Conservation (phyloP, 2,113 vertebrate species). For the Sinocyclocheilus rhinocerous region DNA sequence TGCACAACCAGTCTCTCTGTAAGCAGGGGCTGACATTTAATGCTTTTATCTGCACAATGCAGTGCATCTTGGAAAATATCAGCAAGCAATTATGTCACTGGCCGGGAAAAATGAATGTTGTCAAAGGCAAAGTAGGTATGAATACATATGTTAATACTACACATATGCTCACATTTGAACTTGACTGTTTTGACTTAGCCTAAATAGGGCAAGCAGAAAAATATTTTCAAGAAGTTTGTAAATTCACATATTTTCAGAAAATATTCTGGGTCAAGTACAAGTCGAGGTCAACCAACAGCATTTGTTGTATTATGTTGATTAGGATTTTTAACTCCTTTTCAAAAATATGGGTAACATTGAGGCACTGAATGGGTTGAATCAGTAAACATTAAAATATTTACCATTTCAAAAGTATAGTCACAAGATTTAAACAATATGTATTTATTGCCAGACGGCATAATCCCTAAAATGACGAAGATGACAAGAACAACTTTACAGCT, state of each 20-base stretch:
- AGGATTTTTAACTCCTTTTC: neutral
- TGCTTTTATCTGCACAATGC: slow-evolving; percentile 51
- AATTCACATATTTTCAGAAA: neutral
- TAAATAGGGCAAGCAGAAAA: neutral
- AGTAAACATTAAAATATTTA: neutral
- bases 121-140: slow-evolving; percentile 16
- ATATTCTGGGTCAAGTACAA: neutral
- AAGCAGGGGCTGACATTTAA: slow-evolving; percentile 54
- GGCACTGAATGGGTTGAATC: neutral
- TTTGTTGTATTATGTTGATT: neutral
- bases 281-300: neutral
- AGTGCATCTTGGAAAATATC: slow-evolving; percentile 53
- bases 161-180: neutral
- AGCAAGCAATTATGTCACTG: slow-evolving; percentile 47
- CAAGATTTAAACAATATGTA: no score
- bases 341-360: neutral
- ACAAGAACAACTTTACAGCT: no score
- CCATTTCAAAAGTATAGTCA: no score
- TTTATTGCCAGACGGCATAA: no score
- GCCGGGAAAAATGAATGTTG: slow-evolving; percentile 21
- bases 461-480: no score
- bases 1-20: slow-evolving; percentile 24
- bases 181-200: neutral
- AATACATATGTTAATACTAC: neutral
- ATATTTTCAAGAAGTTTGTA: neutral